Evolutionary conservation across 2,797 vertebrate genomes (phyloP), one percentile per base, ranked within the genome.

Genomic region (Platalea minor): DNA sequence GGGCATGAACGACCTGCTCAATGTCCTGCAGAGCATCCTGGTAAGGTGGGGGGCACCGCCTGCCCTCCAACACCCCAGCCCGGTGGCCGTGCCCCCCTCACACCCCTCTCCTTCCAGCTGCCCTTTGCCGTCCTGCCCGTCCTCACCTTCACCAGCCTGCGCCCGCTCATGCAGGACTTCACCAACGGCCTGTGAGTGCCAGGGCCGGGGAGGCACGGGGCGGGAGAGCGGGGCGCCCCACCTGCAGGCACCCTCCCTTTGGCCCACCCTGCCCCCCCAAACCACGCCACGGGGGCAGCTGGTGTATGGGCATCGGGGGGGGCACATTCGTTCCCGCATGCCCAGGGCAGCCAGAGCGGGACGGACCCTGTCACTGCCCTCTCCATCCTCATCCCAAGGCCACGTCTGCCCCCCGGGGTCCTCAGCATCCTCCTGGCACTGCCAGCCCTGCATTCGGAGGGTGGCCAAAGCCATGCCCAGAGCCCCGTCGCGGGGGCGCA

Each of bases 71-170:
- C 15, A 59, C 6, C 21, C 17, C 5, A 2, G 6, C 26, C 54
- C 4, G 14, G 19, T 5, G 5, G 13, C 48, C 3, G 0, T 37
- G 23, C 5, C 17, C 2, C 18, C 7, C 33, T 76, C 72, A 88
- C 41, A 11, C 7, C 0, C 3, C 17, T 88, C 70, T 93, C 50
- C 59, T 96, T 84, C 26, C 96, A 98, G 98, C 97, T 98, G 53
- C 98, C 98, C 16, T 98, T 98, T 0, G 98, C 98, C 0, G 88
- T 98, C 61, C 94, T 98, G 83, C 98, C 98, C 4, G 93, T 98
- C 70, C 97, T 98, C 72, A 98, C 98, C 0, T 98, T 98, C 96
- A 98, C 98, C 97, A 98, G 98, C 94, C 97, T 98, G 97, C 97
- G 91, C 3, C 70, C 97, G 0, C 93, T 98, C 90, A 98, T 98